phyloP scores from a whole-genome alignment of 1,140 invertebrate genomes.

The Sarcophaga bullata region DNA sequence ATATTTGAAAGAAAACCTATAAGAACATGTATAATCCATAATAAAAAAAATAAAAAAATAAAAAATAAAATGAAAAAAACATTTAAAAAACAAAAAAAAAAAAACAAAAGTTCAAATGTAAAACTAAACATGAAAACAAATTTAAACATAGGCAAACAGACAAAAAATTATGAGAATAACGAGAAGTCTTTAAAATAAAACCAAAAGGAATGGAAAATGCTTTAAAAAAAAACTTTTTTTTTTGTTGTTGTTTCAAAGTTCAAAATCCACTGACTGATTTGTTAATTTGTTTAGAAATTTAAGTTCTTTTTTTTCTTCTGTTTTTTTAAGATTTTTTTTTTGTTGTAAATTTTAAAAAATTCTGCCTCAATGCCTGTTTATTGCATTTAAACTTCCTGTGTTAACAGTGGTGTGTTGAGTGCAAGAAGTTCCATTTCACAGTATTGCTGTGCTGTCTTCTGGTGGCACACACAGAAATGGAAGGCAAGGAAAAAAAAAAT shows the following conservation, averaged over 20 bases:
- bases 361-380: no score
- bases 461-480: background rate
- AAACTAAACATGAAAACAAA: conserved; percentile 4
- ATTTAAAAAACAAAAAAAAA: background rate
- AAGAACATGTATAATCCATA: conserved; percentile 31
- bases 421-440: background rate
- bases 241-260: background rate
- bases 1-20: conserved; percentile 18
- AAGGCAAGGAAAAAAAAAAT: background rate
- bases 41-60: background rate
- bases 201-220: background rate
- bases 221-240: no score
- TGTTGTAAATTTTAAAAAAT: background rate
- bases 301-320: background rate
- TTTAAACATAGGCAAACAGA: background rate
- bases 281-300: conserved; percentile 1
- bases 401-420: background rate
- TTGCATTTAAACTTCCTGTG: background rate
- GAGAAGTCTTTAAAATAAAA: background rate
- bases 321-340: conserved; percentile 11
- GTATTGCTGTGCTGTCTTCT: background rate
- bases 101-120: conserved; percentile 15
- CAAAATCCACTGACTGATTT: background rate
- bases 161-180: background rate
- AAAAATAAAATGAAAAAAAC: background rate